Evolutionary conservation across 2,888 invertebrate species (phyloP).

Genomic region (Oscheius sp.): DNA sequence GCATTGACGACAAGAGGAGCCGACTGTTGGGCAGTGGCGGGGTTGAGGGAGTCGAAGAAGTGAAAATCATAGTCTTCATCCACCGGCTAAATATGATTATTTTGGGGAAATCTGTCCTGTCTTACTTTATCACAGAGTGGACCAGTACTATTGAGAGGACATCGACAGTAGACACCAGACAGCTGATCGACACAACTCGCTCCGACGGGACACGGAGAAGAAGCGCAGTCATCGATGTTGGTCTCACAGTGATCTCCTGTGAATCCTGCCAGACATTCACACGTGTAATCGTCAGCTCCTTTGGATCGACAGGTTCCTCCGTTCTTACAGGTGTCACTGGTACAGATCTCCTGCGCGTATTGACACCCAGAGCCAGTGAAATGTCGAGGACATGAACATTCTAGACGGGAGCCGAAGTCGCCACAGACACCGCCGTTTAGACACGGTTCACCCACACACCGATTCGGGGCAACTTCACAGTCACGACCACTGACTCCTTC

Average conservation of each 20-base stretch:
- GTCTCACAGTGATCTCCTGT: conserved; percentile 68
- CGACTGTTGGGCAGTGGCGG: conserved; percentile 90
- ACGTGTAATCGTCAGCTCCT: conserved; percentile 78
- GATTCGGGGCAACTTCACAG: conserved; percentile 94
- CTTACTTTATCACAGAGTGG: conserved; percentile 87
- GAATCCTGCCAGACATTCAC: conserved; percentile 53
- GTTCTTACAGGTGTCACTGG: conserved; percentile 90
- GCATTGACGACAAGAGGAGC: conserved; percentile 83
- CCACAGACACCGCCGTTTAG: conserved; percentile 95
- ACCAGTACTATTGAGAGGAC: conserved; percentile 95
- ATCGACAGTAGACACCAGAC: conserved; percentile 91
- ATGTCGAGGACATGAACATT: conserved; percentile 85
- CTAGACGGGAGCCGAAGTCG: conserved; percentile 92
- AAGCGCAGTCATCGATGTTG: conserved; percentile 72
- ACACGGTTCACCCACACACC: conserved; percentile 91
- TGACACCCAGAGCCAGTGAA: conserved; percentile 50
- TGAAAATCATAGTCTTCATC: conserved; percentile 97
- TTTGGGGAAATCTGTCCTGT: too few relatives aligned
- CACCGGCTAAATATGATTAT: conserved; percentile 77
- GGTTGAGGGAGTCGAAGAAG: conserved; percentile 87
- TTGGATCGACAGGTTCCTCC: conserved; percentile 89
- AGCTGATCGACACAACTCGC: conserved; percentile 71
- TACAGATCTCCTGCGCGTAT: conserved; percentile 80
- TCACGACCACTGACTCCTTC: conserved; percentile 90
- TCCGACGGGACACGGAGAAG: conserved; percentile 66